These are phyloP conservation scores for Sebastes miniatus DNA, from an alignment of 2,797 vertebrate genomes.

Conservation along the genomic window DNA sequence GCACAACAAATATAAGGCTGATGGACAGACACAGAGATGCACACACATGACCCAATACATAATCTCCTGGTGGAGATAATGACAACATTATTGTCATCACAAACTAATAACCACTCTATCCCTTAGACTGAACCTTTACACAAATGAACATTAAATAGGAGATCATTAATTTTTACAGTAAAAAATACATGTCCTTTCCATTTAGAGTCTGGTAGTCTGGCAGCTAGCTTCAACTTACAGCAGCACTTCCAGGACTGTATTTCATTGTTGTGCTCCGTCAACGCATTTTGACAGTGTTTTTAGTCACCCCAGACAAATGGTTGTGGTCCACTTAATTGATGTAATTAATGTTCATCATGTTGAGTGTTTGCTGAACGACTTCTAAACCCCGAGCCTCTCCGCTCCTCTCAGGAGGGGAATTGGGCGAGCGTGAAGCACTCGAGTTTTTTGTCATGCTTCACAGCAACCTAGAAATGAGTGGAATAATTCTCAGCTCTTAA, in stretches of 20 bases:
- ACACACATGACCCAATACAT: not conserved
- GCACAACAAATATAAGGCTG: not conserved
- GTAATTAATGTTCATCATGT: conserved; percentile 76
- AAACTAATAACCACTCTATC: not conserved
- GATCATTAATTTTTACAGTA: not conserved
- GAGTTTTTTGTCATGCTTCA: conserved; percentile 78
- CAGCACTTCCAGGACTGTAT: not conserved
- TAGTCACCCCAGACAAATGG: conserved; percentile 56
- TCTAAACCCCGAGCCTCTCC: conserved; percentile 66
- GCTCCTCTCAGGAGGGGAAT: conserved; percentile 73
- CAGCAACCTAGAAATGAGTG: conserved; percentile 76
- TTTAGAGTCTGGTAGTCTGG: not conserved
- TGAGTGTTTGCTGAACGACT: conserved; percentile 72
- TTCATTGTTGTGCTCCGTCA: conserved; percentile 31
- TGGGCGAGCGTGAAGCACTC: conserved; percentile 73
- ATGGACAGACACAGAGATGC: not conserved
- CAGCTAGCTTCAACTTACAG: conserved; percentile 39
- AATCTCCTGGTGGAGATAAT: not conserved
- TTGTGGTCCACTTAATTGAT: conserved; percentile 74
- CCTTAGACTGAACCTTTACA: not conserved
- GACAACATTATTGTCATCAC: too few species aligned
- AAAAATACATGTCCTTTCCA: not conserved
- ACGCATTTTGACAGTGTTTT: conserved; percentile 47
- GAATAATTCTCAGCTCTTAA: conserved; percentile 79
- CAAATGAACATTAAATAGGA: not conserved